Evolutionary conservation across 1,140 invertebrate species (phyloP), one percentile per base, ranked within the genome.

Genomic region (Venustaconcha ellipsiformis): DNA sequence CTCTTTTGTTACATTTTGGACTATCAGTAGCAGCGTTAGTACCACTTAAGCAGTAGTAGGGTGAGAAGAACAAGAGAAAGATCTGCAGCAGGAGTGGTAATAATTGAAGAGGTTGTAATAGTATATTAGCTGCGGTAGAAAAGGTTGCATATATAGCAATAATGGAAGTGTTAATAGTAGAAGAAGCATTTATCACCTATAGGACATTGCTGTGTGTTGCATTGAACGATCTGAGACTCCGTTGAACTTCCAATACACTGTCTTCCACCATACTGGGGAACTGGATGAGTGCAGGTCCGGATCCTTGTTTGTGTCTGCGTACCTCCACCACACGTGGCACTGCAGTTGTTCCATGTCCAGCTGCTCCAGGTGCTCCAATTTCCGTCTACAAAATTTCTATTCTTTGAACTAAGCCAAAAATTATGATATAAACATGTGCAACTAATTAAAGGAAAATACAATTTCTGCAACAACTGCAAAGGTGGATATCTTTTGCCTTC

Each of bases 241-340:
- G 37, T 48, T 48, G 37, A 11, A 48, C 30, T 30, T 5, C 78
- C 79, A 12, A 23, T 67, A 74, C 84, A 86, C 30, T 75, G 62
- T 20, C 37, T 69, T 15, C 85, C 85, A 13, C 64, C 72, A 76
- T 80, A 71, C 64, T 70, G 71, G 20, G 84, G 84, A 18, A 57
- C 23, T 20, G 84, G 84, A 17, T 69, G 72, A 12, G 62, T 72
- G 69, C 87, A 88, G 11, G 37, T 8, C 37, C 37, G 37, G 8
- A 67, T 67, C 14, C 87, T 73, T 1, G 14, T 92, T n/a, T 96
- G 92, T 65, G 93, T 93, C 17, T 94, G 92, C 59, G 94, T 92
- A 0, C 96, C 97, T 88, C 96, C 95, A 1, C 96, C 96, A 87
- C 97, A 99, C 0, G 94, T 94, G 0, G 95, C 94, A 79, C 94